A percentile compares a stretch with the other conserved stretches of the same genome.
Conservation (phyloP, 2,888 invertebrate species). For the Yponomeuta malinellus region DNA sequence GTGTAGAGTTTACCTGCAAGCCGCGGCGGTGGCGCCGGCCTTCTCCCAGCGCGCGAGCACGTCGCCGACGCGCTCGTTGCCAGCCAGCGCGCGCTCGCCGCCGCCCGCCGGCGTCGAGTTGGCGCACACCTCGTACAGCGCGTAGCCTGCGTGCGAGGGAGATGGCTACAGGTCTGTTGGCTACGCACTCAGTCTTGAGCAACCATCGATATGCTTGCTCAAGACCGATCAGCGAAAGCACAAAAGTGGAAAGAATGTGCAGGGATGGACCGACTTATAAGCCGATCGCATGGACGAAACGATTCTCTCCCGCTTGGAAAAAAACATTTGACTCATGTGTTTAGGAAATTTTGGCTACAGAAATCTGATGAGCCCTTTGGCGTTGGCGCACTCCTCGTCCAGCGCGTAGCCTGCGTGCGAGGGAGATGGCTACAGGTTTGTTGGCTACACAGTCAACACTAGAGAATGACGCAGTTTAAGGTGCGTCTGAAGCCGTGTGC, state of each 20-base stretch:
- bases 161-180: background rate
- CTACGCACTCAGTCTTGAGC: background rate
- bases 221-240: background rate
- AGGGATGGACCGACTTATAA: background rate
- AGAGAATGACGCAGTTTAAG: too few species aligned
- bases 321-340: too few species aligned
- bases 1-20: constrained; percentile 55
- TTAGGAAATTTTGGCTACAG: too few species aligned
- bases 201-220: background rate
- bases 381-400: constrained; percentile 63
- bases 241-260: background rate
- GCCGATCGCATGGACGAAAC: too few species aligned
- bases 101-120: constrained; percentile 74
- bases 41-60: constrained; percentile 97
- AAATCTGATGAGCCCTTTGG: constrained; percentile 69
- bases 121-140: constrained; percentile 93
- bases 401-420: constrained; percentile 76
- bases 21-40: constrained; percentile 83
- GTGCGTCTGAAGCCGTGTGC: too few species aligned
- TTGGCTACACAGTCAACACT: background rate
- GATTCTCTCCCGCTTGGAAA: too few species aligned
- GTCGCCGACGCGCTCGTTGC: constrained; percentile 93
- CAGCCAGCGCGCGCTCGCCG: constrained; percentile 86
- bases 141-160: constrained; percentile 79
- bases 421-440: background rate